phyloP scores from a whole-genome alignment of 53 echinoderm and acorn worm genomes.

The Echinometra lucunter region DNA sequence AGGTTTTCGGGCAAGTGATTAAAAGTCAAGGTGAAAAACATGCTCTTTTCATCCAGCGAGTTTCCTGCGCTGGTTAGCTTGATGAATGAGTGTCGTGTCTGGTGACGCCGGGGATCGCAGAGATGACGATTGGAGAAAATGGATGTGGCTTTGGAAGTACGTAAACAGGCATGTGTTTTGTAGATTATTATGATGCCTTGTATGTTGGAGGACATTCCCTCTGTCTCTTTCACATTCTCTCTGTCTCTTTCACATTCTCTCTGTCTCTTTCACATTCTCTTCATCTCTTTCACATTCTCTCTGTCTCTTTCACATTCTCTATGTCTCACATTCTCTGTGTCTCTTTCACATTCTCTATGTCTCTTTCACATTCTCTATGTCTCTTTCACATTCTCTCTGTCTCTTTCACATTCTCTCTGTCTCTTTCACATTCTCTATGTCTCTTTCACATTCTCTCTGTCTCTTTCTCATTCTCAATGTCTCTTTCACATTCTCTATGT shows the following conservation, averaged over 20 bases:
- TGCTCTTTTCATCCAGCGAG: conserved; percentile 34
- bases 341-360: no score
- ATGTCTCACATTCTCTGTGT: no score
- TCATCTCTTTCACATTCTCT: not conserved
- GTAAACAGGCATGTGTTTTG: not conserved
- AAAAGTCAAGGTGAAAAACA: conserved; percentile 54
- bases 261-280: no score
- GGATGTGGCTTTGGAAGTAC: not conserved
- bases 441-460: no score
- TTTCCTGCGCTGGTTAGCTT: conserved; percentile 42
- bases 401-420: not conserved
- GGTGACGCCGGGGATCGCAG: conserved; percentile 13
- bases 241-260: not conserved
- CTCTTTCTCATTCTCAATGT: no score
- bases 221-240: not conserved
- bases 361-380: no score
- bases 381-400: not conserved
- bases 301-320: not conserved
- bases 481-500: no score
- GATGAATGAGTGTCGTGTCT: conserved; percentile 54
- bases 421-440: not conserved
- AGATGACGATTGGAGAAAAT: not conserved
- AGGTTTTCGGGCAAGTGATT: conserved; percentile 48
- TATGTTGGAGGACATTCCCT: not conserved
- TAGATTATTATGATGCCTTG: not conserved